Base-by-base conservation (phyloP, 2,113 vertebrate species). In the Hippopotamus amphibius region DNA sequence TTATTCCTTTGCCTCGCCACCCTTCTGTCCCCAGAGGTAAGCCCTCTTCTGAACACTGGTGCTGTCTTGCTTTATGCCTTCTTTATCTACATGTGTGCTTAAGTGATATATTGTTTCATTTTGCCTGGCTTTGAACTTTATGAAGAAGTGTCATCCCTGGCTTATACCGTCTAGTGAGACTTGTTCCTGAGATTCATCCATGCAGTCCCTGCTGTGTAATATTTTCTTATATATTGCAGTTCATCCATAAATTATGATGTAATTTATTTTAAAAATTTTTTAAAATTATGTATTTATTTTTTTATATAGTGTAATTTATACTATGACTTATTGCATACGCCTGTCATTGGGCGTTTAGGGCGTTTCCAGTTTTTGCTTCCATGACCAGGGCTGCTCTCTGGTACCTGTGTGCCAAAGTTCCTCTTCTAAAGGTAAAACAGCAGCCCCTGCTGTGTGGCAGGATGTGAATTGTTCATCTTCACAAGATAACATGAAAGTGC, bases 41-140 rank as follows among this genome's bases (percentile, higher is more conserved):
- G 65, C 33, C 15, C n/a, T 21, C 0, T 59, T 66, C 24, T 63
- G 72, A 82, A 22, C 30, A 7, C 28, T 41, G 41, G 50, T 30
- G 13, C 81, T 50, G 59, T 88, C 65, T 71, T 50, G 19, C 6
- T 65, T 53, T 77, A 26, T 43, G 26, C 17, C 11, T 1, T 83
- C 33, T 24, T 46, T 77, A 8, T 48, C 41, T 76, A 24, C 50
- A 5, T 68, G 33, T 80, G 3, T 76, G 16, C 22, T 66, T 71
- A 85, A 24, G 43, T 24, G 80, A 88, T 28, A 1, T 41, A 11
- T 26, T 66, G 63, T 87, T 84, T 66, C 57, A 61, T 87, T 92
- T 93, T 71, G 69, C 37, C 57, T 80, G 65, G n/a, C 88, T 92
- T 86, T 92, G 79, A 50, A 59, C 57, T 93, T 89, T 43, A 69